Evolutionary conservation across 2,888 invertebrate species (phyloP).

Genomic region (Nasonovia ribisnigri): DNA sequence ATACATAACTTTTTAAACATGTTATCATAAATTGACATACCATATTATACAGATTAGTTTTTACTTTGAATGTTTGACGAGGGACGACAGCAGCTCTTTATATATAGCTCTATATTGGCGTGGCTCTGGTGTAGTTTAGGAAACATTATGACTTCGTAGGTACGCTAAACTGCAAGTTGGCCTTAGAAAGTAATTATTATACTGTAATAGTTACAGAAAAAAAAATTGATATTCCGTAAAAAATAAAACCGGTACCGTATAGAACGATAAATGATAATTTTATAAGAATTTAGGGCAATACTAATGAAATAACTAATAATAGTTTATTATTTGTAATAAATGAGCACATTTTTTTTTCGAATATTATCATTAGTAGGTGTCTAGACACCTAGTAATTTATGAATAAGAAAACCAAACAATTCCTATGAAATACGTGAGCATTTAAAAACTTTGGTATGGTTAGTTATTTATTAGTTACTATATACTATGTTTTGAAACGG

Average conservation of each 20-base stretch:
- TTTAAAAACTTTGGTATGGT: neutral
- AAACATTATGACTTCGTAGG: neutral
- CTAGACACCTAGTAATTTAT: neutral
- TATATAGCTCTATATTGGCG: conserved; percentile 3
- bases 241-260: neutral
- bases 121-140: neutral
- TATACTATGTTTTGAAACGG: neutral
- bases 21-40: neutral
- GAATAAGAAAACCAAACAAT: neutral
- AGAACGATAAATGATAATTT: neutral
- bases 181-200: conserved; percentile 3
- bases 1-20: neutral
- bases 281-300: neutral
- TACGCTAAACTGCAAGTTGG: neutral
- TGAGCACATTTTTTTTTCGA: neutral
- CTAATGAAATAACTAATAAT: neutral
- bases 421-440: neutral
- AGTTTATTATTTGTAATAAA: neutral
- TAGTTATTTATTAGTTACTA: neutral
- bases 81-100: conserved; percentile 1
- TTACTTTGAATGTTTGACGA: neutral
- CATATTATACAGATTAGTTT: neutral
- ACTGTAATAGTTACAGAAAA: neutral
- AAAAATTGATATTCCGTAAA: neutral
- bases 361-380: neutral